These are phyloP conservation scores for Lepidurus packardi DNA, from an alignment of 1,140 invertebrate species.

Conservation along the genomic window DNA sequence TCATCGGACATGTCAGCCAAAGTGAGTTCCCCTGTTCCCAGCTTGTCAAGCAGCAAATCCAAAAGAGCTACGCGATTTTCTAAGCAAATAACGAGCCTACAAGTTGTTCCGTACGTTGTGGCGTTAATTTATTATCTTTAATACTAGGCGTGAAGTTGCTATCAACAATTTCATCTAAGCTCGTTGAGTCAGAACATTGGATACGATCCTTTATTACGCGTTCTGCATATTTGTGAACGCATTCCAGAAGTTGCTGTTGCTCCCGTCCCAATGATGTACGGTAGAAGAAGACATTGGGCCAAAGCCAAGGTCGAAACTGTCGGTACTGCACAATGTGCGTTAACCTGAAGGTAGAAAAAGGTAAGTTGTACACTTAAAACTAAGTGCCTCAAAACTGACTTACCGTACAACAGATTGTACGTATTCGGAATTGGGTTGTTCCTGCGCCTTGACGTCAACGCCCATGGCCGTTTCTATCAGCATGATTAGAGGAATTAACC, in stretches of 20 bases:
- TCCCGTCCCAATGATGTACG: not conserved
- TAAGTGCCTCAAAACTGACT: no score
- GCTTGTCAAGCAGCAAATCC: conserved; percentile 51
- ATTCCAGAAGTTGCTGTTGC: not conserved
- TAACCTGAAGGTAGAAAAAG: not conserved
- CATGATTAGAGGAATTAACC: not conserved
- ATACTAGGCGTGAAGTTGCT: conserved; percentile 30
- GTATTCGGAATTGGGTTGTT: conserved; percentile 62
- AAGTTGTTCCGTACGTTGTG: no score
- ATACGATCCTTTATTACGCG: conserved; percentile 31
- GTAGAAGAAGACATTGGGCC: not conserved
- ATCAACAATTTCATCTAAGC: conserved; percentile 15
- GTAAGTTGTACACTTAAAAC: no score
- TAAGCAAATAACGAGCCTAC: no score
- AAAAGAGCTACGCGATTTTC: conserved; percentile 50
- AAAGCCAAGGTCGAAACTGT: not conserved
- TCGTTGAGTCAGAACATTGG: not conserved
- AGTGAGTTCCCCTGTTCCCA: conserved; percentile 43
- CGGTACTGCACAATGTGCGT: not conserved
- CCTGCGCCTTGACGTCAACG: conserved; percentile 59
- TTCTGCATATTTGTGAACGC: not conserved
- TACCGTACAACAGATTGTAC: conserved; percentile 57
- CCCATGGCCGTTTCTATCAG: conserved; percentile 74
- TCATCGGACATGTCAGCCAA: conserved; percentile 50
- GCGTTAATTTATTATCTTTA: no score